Base-by-base conservation (phyloP, 2,113 vertebrate species). In the Urocolius indicus region DNA sequence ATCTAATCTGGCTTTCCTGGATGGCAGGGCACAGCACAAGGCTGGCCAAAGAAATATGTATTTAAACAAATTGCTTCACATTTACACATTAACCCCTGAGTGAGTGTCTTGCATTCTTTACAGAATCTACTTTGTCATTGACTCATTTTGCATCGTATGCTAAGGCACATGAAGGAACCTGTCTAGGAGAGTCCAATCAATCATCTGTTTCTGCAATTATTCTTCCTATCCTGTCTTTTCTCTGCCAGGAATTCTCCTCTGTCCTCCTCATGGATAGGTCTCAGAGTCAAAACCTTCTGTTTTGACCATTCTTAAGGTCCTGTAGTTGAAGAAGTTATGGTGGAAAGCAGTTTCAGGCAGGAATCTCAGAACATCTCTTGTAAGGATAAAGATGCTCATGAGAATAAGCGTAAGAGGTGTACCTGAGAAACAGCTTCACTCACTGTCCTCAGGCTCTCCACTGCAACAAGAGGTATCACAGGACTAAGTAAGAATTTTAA, bases 1-100 rank as follows among this genome's bases (percentile, higher is more conserved):
- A 92, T 94, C 80, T 95, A 77, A 92, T 87, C 74, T 94, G 83
- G 49, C 57, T 96, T 95, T 96, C 79, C 74, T 91, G 93, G 85
- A 83, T 95, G 83, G 91, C 73, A 93, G 55, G 72, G 43, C 63
- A 85, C 61, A 91, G 84, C 36, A 72, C 46, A 86, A 89, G 24
- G 58, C 90, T 95, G 88, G 66, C 62, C 78, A 76, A 85, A 88
- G 66, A 91, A 89, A 89, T 84, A 96, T 2, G 5, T 95, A 74
- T 73, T 90, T 91, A 65, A 96, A 90, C 27, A 87, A 82, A 90
- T 66, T 58, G 49, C 24, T 92, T 91, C 61, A 41, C 57, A 4
- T 94, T 94, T 90, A 84, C 48, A 54, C 15, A 19, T 72, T 89
- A 94, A 91, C 65, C 41, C 68, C 74, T 90, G 57, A 77, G 48